These are phyloP conservation scores for Drosophila teissieri DNA, from an alignment of 1,140 invertebrate genomes.

Conservation along the genomic window DNA sequence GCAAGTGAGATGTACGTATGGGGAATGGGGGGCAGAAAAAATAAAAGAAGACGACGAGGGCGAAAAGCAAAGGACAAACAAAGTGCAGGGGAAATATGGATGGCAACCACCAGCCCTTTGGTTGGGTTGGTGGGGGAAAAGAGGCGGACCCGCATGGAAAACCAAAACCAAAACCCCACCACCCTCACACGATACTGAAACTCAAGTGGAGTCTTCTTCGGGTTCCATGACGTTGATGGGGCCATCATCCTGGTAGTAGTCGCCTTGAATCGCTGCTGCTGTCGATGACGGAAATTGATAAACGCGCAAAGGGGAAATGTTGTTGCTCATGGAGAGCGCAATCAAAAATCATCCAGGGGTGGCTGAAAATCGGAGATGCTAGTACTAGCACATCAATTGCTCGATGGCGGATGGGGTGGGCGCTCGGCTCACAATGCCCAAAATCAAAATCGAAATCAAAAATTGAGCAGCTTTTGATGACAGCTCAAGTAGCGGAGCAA, in stretches of 20 bases:
- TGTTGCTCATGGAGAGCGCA: conserved; percentile 60
- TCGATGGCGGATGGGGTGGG: background rate
- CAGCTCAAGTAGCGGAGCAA: conserved; percentile 66
- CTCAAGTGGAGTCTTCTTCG: conserved; percentile 35
- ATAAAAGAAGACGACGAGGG: background rate
- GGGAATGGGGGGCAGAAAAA: background rate
- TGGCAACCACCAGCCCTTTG: conserved; percentile 2
- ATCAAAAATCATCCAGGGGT: conserved; percentile 49
- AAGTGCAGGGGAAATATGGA: conserved; percentile 16
- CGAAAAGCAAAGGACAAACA: conserved; percentile 15
- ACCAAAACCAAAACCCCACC: background rate
- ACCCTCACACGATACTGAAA: background rate
- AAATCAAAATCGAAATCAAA: conserved; percentile 76
- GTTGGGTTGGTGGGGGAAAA: background rate
- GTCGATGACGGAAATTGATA: conserved; percentile 82
- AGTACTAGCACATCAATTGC: conserved; percentile 1
- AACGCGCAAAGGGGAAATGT: conserved; percentile 74
- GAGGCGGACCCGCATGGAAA: background rate
- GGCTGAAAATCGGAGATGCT: background rate
- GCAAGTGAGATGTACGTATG: background rate
- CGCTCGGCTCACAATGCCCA: background rate
- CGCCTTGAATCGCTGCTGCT: conserved; percentile 28
- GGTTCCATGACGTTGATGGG: conserved; percentile 44
- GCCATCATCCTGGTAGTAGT: conserved; percentile 17
- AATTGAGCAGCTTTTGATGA: conserved; percentile 83